phyloP scores from a whole-genome alignment of 1,140 invertebrate genomes.

The Drosophila kikkawai region DNA sequence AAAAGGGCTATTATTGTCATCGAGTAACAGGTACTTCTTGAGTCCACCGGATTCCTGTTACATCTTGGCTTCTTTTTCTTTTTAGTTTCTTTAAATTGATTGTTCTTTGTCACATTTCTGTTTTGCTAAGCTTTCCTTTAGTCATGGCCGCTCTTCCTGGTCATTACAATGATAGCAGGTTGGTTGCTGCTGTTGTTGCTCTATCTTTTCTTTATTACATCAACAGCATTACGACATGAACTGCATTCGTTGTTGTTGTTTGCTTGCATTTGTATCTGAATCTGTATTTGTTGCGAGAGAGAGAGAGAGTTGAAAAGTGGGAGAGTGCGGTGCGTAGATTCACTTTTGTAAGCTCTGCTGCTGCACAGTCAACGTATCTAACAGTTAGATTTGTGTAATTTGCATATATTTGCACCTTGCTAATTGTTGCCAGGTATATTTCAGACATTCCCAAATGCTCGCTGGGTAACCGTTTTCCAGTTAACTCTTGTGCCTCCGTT shows the following conservation, averaged over 20 bases:
- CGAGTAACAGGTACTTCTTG: constrained; percentile 26
- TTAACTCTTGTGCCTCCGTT: constrained; percentile 59
- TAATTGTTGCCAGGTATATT: constrained; percentile 28
- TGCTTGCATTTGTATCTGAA: constrained; percentile 58
- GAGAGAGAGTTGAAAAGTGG: neutral
- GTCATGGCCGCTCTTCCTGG: constrained; percentile 57
- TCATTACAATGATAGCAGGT: constrained; percentile 61
- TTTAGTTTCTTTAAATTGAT: constrained; percentile 30
- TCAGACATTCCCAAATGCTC: constrained; percentile 16
- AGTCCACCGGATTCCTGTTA: constrained; percentile 3
- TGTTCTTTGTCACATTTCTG: constrained; percentile 49
- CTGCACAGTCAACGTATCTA: constrained; percentile 50
- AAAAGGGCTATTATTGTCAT: constrained; percentile 14
- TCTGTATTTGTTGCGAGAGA: constrained; percentile 32
- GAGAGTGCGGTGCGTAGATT: constrained; percentile 51
- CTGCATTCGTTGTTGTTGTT: constrained; percentile 46
- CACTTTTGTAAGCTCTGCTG: constrained; percentile 66
- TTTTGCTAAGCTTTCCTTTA: constrained; percentile 64
- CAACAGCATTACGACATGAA: constrained; percentile 75
- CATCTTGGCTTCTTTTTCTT: constrained; percentile 1
- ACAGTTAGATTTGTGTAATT: constrained; percentile 22
- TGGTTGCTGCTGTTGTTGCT: constrained; percentile 44
- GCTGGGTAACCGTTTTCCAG: constrained; percentile 72
- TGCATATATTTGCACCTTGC: constrained; percentile 20
- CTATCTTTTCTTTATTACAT: constrained; percentile 72